A percentile compares a stretch with the other conserved stretches of the same genome.
These are phyloP conservation scores for Amiota communis DNA, from an alignment of 2,888 invertebrate species.

Conservation along the genomic window DNA sequence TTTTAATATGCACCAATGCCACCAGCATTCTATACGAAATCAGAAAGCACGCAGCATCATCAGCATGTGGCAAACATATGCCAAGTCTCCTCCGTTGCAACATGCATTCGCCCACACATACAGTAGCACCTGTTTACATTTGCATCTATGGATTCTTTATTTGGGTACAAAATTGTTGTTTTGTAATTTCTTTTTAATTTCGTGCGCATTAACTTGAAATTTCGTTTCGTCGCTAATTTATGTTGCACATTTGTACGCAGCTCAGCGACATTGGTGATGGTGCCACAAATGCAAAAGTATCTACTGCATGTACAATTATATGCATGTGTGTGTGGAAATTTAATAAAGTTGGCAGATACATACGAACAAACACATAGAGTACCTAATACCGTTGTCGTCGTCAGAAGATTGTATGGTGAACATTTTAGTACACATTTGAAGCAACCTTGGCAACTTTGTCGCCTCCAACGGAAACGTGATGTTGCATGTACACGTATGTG, in stretches of 20 bases:
- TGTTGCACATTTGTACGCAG: conserved; percentile 32
- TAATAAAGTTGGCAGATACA: conserved; percentile 9
- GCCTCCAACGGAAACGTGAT: not conserved
- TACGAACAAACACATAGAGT: not conserved
- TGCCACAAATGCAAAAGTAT: not conserved
- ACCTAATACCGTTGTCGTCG: not conserved
- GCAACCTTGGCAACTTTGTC: too few species aligned
- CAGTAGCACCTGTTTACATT: not conserved
- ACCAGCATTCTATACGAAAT: not conserved
- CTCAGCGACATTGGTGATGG: not conserved
- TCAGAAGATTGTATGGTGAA: not conserved
- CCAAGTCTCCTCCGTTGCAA: not conserved
- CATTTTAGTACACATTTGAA: too few species aligned
- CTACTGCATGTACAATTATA: not conserved
- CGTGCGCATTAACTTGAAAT: conserved; percentile 49
- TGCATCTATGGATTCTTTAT: not conserved
- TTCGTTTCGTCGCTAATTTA: conserved; percentile 49
- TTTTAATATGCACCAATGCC: conserved; percentile 61
- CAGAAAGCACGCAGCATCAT: too few species aligned
- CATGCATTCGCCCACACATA: not conserved
- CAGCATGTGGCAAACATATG: too few species aligned
- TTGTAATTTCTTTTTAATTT: conserved; percentile 32
- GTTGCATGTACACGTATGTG: not conserved
- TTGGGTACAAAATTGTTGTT: conserved; percentile 2
- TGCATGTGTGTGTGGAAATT: conserved; percentile 5